A percentile compares a stretch with the other conserved stretches of the same genome.
phyloP scores from a whole-genome alignment of 2,797 vertebrate genomes.

The Trachops cirrhosus region DNA sequence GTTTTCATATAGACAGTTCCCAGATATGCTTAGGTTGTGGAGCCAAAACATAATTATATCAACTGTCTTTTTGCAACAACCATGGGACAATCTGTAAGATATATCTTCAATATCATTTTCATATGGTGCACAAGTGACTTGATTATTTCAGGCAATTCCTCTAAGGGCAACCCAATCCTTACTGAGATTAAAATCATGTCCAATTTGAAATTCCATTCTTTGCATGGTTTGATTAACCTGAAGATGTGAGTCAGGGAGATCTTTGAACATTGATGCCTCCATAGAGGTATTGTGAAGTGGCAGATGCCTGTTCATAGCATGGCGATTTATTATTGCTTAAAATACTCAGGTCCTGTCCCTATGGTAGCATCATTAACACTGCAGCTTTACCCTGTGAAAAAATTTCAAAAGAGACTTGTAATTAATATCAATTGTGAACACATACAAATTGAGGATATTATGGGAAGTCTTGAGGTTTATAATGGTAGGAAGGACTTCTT shows the following conservation, averaged over 20 bases:
- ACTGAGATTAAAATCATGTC: background rate
- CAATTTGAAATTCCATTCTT: background rate
- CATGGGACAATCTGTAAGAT: background rate
- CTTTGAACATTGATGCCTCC: background rate
- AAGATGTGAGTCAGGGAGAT: background rate
- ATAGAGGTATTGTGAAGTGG: background rate
- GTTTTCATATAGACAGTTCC: background rate
- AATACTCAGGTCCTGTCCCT: background rate
- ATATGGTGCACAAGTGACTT: background rate
- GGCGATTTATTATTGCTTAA: slow-evolving; percentile 2
- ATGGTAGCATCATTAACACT: background rate
- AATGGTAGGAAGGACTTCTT: background rate
- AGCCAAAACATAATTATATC: background rate
- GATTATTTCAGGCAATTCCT: background rate
- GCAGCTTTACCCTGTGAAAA: background rate
- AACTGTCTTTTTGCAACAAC: background rate
- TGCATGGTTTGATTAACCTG: background rate
- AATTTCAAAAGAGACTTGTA: background rate
- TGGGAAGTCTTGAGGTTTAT: background rate
- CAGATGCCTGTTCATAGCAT: background rate
- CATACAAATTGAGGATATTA: background rate
- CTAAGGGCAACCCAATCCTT: background rate
- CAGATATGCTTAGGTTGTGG: background rate
- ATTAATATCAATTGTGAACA: slow-evolving; percentile 7
- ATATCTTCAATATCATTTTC: background rate